phyloP scores from a whole-genome alignment of 2,888 invertebrate genomes.

The Heliconius charithonia region DNA sequence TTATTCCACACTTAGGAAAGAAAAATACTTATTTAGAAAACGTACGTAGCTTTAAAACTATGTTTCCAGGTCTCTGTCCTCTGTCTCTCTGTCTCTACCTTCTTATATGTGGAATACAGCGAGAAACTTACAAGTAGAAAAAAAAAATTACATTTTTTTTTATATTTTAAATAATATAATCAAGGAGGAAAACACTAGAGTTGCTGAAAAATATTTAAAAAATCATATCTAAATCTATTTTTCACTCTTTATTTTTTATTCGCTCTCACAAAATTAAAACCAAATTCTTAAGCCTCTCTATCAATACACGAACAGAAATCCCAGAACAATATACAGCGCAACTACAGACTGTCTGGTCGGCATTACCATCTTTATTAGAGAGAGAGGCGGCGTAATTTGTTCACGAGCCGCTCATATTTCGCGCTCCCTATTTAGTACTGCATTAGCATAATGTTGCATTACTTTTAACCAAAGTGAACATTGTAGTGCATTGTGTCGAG shows the following conservation, averaged over 20 bases:
- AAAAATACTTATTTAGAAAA: too few relatives aligned
- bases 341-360: conserved; percentile 57
- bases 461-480: conserved; percentile 42
- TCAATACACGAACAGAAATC: background rate
- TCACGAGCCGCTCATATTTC: conserved; percentile 71
- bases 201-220: too few relatives aligned
- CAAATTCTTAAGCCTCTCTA: too few relatives aligned
- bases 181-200: too few relatives aligned
- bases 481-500: conserved; percentile 13
- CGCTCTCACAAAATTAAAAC: too few relatives aligned
- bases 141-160: too few relatives aligned
- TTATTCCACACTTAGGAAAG: too few relatives aligned
- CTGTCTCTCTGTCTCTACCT: background rate
- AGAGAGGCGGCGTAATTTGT: conserved; percentile 68
- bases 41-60: too few relatives aligned
- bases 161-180: too few relatives aligned
- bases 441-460: conserved; percentile 75
- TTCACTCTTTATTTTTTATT: too few relatives aligned
- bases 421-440: conserved; percentile 71
- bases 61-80: too few relatives aligned
- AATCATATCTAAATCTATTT: too few relatives aligned
- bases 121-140: background rate
- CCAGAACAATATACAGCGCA: conserved; percentile 36
- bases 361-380: conserved; percentile 75
- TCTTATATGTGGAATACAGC: background rate